A percentile compares a stretch with the other conserved stretches of the same genome.
These are phyloP conservation scores for Bubo bubo DNA, from an alignment of 2,113 vertebrate genomes.

Conservation along the genomic window DNA sequence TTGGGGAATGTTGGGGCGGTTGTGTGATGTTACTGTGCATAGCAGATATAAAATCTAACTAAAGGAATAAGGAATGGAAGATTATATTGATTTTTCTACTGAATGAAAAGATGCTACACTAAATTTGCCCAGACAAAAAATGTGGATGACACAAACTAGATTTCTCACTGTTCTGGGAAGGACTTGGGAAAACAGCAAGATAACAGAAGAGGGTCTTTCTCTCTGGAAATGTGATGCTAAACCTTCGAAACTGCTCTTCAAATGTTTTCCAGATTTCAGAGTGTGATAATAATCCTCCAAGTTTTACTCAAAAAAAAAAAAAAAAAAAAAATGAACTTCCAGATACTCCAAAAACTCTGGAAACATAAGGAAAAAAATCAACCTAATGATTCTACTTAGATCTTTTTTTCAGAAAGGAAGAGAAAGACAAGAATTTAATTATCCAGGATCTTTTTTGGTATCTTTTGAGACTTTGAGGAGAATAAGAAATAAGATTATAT, in stretches of 20 bases:
- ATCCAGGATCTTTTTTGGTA: not conserved
- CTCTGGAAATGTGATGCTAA: not conserved
- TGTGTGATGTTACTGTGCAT: not conserved
- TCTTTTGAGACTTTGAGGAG: not conserved
- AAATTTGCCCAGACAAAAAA: not conserved
- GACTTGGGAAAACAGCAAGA: not conserved
- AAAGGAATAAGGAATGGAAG: not conserved
- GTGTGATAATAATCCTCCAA: not conserved
- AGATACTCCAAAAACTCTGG: not conserved
- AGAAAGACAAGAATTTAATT: not conserved
- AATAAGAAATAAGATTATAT: not conserved
- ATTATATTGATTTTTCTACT: not conserved
- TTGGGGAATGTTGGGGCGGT: fast-evolving
- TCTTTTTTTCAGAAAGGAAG: not conserved
- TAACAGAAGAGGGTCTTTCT: not conserved
- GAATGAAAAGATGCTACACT: not conserved
- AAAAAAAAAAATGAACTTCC: not conserved
- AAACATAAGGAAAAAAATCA: not conserved
- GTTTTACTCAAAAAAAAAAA: not conserved
- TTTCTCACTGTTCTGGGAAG: not conserved
- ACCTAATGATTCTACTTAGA: not conserved
- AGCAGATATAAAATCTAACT: not conserved
- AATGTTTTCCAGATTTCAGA: not conserved
- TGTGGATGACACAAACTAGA: not conserved
- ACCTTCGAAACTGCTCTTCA: not conserved